Base-by-base conservation (phyloP, 2,113 vertebrate genomes). In the Tiliqua scincoides region DNA sequence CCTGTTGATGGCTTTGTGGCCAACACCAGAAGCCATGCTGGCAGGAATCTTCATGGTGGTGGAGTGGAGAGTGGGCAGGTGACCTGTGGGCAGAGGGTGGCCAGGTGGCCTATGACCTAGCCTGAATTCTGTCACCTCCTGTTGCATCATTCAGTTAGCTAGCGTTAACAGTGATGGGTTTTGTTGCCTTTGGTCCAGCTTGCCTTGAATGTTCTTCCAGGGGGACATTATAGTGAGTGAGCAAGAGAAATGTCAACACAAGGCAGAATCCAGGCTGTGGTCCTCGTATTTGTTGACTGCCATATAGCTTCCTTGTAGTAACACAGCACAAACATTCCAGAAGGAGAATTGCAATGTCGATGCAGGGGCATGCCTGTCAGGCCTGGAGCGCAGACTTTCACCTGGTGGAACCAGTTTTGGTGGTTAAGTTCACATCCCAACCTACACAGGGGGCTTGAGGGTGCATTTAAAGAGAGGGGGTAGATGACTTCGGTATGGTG, bases 211-310 rank as follows among this genome's bases (percentile, higher is more conserved):
- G 80, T 61, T 25, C 74, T 79, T 85, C 65, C 73, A 68, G 74
- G 85, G 40, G 77, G 85, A 90, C 70, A 35, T 88, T 80, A 21
- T 48, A 54, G 70, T 37, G 59, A 79, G 35, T 84, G 84, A 89
- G 75, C 80, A 81, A 76, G 90, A 88, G 73, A 91, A 81, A 81
- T 90, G 25, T 82, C 78, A 89, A 83, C 52, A 78, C 70, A 82
- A 11, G 63, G 80, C 81, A 8, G 67, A 83, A 90, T 82, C 76
- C 63, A 21, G 72, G 37, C 54, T 37, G 79, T 7, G 79, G n/a
- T 11, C 68, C 83, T 48, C 35, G 75, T 83, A 81, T 87, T 88
- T 87, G 52, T 84, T 76, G n/a, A 81, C 77, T 48, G 62, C 83
- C 32, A 86, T 15, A 77, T 30, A 21, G n/a, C 81, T 80, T 90